phyloP scores from a whole-genome alignment of 2,797 vertebrate species.

The Calcarius lapponicus region DNA sequence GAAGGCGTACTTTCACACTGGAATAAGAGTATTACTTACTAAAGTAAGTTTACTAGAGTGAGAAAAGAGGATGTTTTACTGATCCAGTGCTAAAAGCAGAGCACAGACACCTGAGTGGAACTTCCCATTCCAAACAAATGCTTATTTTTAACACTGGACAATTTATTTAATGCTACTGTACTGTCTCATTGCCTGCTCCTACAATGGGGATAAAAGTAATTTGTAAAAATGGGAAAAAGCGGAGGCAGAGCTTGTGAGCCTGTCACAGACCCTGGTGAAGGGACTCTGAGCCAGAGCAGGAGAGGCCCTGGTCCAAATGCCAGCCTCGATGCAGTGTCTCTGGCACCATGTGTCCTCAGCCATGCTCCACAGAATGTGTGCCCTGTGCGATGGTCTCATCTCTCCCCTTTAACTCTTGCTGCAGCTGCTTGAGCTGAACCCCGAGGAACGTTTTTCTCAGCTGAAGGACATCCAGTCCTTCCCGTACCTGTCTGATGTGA shows the following conservation, averaged over 20 bases:
- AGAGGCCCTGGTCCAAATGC: not conserved
- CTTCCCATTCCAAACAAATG: not conserved
- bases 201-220: not conserved
- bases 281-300: not conserved
- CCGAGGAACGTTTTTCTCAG: slow-evolving; percentile 87
- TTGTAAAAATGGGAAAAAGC: not conserved
- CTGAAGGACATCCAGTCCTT: slow-evolving; percentile 87
- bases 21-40: not conserved
- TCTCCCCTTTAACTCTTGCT: not conserved
- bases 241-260: not conserved
- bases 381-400: not conserved
- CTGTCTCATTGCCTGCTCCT: not conserved
- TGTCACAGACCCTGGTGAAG: accelerated
- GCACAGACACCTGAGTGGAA: not conserved
- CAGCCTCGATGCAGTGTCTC: accelerated
- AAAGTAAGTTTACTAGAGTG: not conserved
- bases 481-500: slow-evolving; percentile 86
- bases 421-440: slow-evolving; percentile 88
- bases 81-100: not conserved
- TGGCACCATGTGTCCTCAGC: not conserved
- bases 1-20: not conserved
- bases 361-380: accelerated
- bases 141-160: not conserved
- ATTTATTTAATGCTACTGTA: not conserved
- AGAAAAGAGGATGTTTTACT: not conserved